A percentile compares a stretch with the other conserved stretches of the same genome.
phyloP scores from a whole-genome alignment of 2,113 vertebrate genomes.

The Micromys minutus region DNA sequence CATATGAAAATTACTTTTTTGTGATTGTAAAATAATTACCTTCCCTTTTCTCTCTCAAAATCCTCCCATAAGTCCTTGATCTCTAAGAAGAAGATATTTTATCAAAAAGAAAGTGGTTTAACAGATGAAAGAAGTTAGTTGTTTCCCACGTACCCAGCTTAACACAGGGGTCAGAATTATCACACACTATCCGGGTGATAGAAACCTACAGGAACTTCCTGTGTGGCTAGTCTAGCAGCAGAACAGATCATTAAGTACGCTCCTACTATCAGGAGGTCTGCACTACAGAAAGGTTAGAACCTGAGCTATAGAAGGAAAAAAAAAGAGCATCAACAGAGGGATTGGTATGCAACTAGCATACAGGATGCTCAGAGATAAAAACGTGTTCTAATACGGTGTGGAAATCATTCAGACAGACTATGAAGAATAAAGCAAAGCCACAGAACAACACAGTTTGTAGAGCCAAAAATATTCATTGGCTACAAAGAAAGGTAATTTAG shows the following conservation, averaged over 20 bases:
- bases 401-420: background rate
- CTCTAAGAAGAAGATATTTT: background rate
- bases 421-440: constrained; percentile 31
- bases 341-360: background rate
- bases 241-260: background rate
- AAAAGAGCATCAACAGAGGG: background rate
- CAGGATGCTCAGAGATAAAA: background rate
- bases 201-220: background rate
- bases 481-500: background rate
- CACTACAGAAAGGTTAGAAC: background rate
- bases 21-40: background rate
- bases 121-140: background rate
- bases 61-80: background rate
- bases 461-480: background rate
- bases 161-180: background rate
- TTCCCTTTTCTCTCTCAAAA: background rate
- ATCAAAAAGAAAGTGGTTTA: background rate
- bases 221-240: background rate
- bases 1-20: background rate
- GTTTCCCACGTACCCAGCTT: background rate
- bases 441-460: background rate
- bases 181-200: background rate
- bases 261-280: background rate
- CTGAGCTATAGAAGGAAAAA: background rate
- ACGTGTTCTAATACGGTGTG: background rate